Evolutionary conservation across 1,140 invertebrate species (phyloP).

Genomic region (Procambarus virginalis): DNA sequence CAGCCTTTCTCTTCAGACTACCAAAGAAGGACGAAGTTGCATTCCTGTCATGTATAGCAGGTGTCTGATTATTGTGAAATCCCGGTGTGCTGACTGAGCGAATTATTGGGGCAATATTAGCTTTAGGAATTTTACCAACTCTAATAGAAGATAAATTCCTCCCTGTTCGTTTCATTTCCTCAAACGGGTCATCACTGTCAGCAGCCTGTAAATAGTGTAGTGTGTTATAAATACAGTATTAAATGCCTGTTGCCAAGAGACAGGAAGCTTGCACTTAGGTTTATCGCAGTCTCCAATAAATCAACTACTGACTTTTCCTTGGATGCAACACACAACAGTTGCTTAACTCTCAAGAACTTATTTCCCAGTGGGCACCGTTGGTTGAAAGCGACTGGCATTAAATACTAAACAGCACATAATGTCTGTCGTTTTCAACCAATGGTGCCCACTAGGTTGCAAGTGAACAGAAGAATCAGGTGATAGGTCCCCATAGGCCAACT

Average conservation of each 20-base stretch:
- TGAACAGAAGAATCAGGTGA: background rate
- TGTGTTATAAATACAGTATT: no score
- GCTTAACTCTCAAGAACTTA: no score
- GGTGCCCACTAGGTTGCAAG: background rate
- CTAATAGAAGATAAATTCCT: background rate
- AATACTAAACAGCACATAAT: background rate
- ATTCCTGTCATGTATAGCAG: background rate
- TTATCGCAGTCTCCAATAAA: no score
- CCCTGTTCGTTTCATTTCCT: background rate
- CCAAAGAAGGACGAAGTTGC: background rate
- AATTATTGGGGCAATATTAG: constrained; percentile 12
- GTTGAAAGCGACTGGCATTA: background rate
- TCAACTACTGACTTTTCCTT: no score
- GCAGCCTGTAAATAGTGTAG: constrained; percentile 1
- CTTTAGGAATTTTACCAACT: background rate
- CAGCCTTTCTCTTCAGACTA: background rate
- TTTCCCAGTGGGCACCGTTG: no score
- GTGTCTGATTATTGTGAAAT: background rate
- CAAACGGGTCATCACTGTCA: constrained; percentile 31
- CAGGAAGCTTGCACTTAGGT: background rate
- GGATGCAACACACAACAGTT: no score
- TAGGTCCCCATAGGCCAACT: no score
- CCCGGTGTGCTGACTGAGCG: background rate
- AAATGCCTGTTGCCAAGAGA: no score
- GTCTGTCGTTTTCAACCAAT: no score